These are phyloP conservation scores for Drosophila guanche DNA, from an alignment of 1,140 invertebrate species.

Conservation along the genomic window DNA sequence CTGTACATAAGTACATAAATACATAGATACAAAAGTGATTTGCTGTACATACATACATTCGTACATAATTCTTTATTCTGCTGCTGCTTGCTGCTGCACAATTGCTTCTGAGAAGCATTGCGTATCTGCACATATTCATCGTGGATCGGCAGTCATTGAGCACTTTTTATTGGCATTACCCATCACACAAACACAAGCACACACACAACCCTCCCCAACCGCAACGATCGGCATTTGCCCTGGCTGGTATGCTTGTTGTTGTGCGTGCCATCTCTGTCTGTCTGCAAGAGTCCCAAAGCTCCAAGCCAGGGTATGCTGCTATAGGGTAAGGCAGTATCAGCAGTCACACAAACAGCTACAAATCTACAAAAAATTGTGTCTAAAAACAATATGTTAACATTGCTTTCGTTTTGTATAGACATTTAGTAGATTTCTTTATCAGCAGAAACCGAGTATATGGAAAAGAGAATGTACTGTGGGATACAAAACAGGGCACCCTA, in stretches of 20 bases:
- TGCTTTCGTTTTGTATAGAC: no score
- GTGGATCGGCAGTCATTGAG: slow-evolving; percentile 46
- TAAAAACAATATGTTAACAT: no score
- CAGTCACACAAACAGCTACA: no score
- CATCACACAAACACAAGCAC: background rate
- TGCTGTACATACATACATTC: no score
- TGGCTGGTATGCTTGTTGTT: background rate
- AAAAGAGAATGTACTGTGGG: background rate
- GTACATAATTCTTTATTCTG: background rate
- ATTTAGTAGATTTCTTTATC: no score
- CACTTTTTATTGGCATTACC: slow-evolving; percentile 17
- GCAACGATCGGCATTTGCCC: slow-evolving; percentile 19
- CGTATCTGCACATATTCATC: slow-evolving; percentile 32
- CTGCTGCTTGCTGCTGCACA: slow-evolving; percentile 24
- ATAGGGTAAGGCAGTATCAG: no score
- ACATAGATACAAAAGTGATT: no score
- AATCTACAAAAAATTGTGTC: no score
- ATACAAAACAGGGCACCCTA: background rate
- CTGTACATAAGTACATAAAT: no score
- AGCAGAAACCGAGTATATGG: no score
- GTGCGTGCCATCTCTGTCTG: slow-evolving; percentile 18
- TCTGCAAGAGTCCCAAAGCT: no score
- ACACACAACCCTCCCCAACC: background rate
- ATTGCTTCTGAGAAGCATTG: slow-evolving; percentile 7
- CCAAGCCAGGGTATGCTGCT: no score